Evolutionary conservation across 2,888 invertebrate genomes (phyloP).

Genomic region (Mystacides longicornis): DNA sequence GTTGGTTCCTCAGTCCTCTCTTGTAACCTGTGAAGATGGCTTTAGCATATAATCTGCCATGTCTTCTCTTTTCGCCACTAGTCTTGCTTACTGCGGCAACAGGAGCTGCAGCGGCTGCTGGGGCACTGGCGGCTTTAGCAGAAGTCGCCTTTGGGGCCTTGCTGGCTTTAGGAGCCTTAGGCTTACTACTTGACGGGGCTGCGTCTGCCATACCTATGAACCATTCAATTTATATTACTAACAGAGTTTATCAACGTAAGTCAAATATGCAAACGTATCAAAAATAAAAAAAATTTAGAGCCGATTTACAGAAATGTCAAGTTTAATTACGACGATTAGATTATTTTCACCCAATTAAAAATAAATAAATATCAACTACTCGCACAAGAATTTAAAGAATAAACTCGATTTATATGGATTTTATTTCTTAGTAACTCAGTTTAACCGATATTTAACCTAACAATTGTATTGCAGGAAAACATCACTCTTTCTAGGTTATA

Average conservation of each 20-base stretch:
- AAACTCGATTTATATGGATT: no score
- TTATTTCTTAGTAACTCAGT: no score
- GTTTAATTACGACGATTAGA: no score
- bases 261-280: no score
- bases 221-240: no score
- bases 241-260: no score
- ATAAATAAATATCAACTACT: no score
- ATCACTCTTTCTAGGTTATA: conserved; percentile 15
- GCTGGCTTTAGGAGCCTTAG: conserved; percentile 48
- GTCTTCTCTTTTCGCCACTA: conserved; percentile 48
- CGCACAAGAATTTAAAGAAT: no score
- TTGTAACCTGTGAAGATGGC: conserved; percentile 95
- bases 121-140: conserved; percentile 51
- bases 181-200: conserved; percentile 44
- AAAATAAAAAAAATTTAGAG: no score
- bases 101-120: conserved; percentile 49
- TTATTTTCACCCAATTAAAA: no score
- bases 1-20: conserved; percentile 94
- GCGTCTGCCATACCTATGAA: conserved; percentile 56
- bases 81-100: conserved; percentile 47
- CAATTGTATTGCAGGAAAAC: background rate
- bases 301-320: no score
- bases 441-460: no score
- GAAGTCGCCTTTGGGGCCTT: conserved; percentile 43
- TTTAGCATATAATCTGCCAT: conserved; percentile 91